These are phyloP conservation scores for Laspeyria flexula DNA, from an alignment of 2,888 invertebrate species.

Conservation along the genomic window DNA sequence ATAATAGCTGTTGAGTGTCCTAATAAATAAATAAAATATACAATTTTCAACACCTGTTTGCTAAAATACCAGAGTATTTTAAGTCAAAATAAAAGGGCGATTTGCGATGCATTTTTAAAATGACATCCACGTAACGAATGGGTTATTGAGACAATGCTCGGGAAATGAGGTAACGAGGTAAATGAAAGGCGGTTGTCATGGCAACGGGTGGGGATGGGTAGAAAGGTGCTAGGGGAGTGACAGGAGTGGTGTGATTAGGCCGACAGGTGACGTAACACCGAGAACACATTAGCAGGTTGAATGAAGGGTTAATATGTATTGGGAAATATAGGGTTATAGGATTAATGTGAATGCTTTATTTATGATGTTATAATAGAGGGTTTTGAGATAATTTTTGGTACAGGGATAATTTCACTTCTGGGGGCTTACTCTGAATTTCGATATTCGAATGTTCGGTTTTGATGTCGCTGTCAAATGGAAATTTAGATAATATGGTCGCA, in stretches of 20 bases:
- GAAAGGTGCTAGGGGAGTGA: slow-evolving; percentile 28
- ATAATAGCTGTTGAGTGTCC: too few species aligned
- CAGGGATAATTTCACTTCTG: too few species aligned
- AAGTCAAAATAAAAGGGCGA: too few species aligned
- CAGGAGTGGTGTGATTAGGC: slow-evolving; percentile 25
- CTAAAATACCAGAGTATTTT: too few species aligned
- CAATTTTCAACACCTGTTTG: too few species aligned
- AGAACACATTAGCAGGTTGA: slow-evolving; percentile 24
- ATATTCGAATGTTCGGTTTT: too few species aligned
- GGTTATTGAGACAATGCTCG: slow-evolving; percentile 24
- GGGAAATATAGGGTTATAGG: background rate
- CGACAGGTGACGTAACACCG: slow-evolving; percentile 32
- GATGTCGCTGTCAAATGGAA: too few species aligned
- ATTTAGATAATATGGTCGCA: too few species aligned
- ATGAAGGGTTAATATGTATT: slow-evolving; percentile 17
- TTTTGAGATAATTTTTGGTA: background rate
- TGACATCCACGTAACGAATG: slow-evolving; percentile 8
- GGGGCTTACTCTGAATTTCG: too few species aligned
- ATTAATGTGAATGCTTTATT: background rate
- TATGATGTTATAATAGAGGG: background rate
- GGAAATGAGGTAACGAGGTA: slow-evolving; percentile 37
- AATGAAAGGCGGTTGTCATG: slow-evolving; percentile 33
- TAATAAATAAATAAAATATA: too few species aligned
- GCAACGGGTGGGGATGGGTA: slow-evolving; percentile 26
- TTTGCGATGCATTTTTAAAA: slow-evolving; percentile 18